A percentile compares a stretch with the other conserved stretches of the same genome.
These are phyloP conservation scores for Enteromius anoplus DNA, from an alignment of 2,797 vertebrate species.

Conservation along the genomic window DNA sequence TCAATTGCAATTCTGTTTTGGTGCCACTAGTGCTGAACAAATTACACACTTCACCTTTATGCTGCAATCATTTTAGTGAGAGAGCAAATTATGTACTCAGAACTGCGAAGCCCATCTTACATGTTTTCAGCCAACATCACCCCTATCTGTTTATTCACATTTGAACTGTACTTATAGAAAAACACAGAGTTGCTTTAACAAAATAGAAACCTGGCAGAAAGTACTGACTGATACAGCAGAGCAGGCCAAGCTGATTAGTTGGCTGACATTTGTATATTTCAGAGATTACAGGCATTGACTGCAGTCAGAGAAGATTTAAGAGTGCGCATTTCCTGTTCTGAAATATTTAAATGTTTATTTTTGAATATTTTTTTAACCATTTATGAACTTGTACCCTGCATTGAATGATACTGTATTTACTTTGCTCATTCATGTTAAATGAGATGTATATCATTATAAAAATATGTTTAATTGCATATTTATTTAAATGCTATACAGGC, in stretches of 20 bases:
- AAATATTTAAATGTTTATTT: constrained; percentile 8
- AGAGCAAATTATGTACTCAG: constrained; percentile 43
- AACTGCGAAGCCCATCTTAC: constrained; percentile 31
- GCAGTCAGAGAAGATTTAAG: not conserved
- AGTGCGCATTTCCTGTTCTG: not conserved
- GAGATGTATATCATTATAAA: not conserved
- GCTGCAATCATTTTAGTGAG: constrained; percentile 40
- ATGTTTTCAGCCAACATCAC: constrained; percentile 19
- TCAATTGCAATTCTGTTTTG: not conserved
- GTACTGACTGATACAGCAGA: constrained; percentile 1
- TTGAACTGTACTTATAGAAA: constrained; percentile 11
- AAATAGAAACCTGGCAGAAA: constrained; percentile 7
- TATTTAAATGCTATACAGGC: not conserved
- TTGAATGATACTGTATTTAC: not conserved
- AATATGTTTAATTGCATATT: not conserved
- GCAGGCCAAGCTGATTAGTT: constrained; percentile 18
- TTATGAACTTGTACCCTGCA: not conserved
- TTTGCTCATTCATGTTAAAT: not conserved
- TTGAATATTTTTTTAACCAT: not conserved
- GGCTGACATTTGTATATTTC: not conserved
- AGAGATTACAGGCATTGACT: not conserved
- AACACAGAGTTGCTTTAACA: constrained; percentile 3
- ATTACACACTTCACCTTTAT: constrained; percentile 28
- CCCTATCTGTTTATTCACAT: constrained; percentile 11
- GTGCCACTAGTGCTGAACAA: not conserved